phyloP scores from a whole-genome alignment of 1,140 invertebrate genomes.

The Papilio xuthus region DNA sequence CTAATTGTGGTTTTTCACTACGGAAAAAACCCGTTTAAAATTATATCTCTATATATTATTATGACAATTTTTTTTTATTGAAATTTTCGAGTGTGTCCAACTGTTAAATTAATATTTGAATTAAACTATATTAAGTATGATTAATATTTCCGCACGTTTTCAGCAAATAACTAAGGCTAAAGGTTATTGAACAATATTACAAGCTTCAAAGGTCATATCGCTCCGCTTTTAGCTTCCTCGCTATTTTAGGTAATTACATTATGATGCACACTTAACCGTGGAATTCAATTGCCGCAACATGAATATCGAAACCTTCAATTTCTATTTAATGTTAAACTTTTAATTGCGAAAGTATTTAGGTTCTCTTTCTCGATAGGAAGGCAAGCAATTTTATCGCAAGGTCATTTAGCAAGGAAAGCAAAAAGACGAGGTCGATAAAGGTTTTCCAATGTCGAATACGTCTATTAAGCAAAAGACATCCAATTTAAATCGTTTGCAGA shows the following conservation, averaged over 20 bases:
- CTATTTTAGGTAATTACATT: neutral
- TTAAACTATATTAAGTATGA: neutral
- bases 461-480: slow-evolving; percentile 23
- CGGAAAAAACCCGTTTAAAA: no score
- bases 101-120: no score
- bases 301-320: neutral
- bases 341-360: neutral
- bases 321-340: neutral
- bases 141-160: neutral
- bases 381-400: slow-evolving; percentile 1
- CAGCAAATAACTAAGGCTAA: neutral
- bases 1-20: no score
- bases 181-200: neutral
- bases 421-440: slow-evolving; percentile 16
- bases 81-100: no score
- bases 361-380: neutral
- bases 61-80: no score
- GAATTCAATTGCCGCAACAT: neutral
- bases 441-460: slow-evolving; percentile 26
- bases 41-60: no score
- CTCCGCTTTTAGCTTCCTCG: neutral
- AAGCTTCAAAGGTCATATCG: neutral
- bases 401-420: slow-evolving; percentile 20
- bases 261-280: neutral
- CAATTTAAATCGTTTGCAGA: slow-evolving; percentile 18